phyloP scores from a whole-genome alignment of 2,888 invertebrate species.

The Lymantria monacha region DNA sequence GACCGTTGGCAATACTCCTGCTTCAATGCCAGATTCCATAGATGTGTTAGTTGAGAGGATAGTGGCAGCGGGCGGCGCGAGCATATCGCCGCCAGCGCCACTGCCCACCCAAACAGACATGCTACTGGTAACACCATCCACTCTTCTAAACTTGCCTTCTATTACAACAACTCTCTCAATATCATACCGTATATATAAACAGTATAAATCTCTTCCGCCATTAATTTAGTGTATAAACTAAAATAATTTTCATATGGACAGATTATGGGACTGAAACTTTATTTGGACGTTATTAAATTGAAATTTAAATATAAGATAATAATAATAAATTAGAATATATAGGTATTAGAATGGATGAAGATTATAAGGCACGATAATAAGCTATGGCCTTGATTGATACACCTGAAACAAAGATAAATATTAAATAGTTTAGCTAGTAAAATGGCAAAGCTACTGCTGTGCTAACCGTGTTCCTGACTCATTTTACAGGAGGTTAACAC shows the following conservation, averaged over 20 bases:
- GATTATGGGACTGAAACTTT: constrained; percentile 25
- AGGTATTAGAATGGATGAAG: constrained; percentile 40
- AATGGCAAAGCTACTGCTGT: no score
- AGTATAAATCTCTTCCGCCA: neutral
- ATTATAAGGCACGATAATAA: constrained; percentile 64
- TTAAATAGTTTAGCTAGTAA: neutral
- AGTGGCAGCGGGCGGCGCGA: constrained; percentile 62
- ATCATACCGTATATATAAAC: constrained; percentile 9
- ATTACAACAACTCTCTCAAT: constrained; percentile 17
- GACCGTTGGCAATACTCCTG: constrained; percentile 87
- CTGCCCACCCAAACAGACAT: constrained; percentile 80
- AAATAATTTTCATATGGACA: constrained; percentile 26
- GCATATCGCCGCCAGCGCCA: constrained; percentile 62
- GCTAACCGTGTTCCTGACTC: no score
- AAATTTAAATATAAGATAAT: constrained; percentile 18
- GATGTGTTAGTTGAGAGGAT: constrained; percentile 76
- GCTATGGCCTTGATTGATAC: constrained; percentile 39
- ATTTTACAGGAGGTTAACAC: no score
- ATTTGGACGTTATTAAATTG: constrained; percentile 24
- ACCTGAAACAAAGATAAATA: constrained; percentile 55
- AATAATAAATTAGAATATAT: no score
- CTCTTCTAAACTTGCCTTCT: constrained; percentile 41
- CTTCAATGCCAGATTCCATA: constrained; percentile 86
- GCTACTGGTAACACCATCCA: constrained; percentile 70
- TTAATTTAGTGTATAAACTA: constrained; percentile 5